Base-by-base conservation (phyloP, 2,888 invertebrate genomes). In the Epinotia demarniana region DNA sequence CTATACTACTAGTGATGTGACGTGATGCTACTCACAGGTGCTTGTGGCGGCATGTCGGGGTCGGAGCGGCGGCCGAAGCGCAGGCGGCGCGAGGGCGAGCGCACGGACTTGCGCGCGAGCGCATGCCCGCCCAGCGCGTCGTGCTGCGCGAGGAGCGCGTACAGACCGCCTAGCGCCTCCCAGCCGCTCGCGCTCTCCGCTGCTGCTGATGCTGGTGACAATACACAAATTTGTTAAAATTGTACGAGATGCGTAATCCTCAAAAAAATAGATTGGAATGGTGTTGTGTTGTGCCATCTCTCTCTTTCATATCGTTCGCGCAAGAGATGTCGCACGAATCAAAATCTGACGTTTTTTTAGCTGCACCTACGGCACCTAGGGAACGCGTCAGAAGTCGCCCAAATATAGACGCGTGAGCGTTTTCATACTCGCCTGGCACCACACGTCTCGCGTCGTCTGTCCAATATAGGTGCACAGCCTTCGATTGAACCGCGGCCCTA, bases 11-110 rank as follows among this genome's bases (percentile, higher is more conserved):
- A 8, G 5, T 43, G 9, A 43, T n/a, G 23, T 27, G 9, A n/a
- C 2, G 13, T 18, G 13, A 49, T 69, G 11, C 33, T 43, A 86
- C 89, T 88, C 79, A 94, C 93, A 46, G 94, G 93, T 27, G 93
- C 87, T 79, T 93, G 92, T 27, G 95, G 94, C 27, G 95, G 91
- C 91, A 95, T 93, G 77, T 95, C 95, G 16, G 96, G 96, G 89
- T 97, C 97, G 46, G 96, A 96, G 78, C 97, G 95, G 81, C 96
- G 95, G 58, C 97, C 97, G 84, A 97, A 97, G 78, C 97, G 95
- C 75, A 97, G 95, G 23, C 97, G 95, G 58, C 97, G 92, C 1
- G 97, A 97, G 0, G 97, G 97, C 18, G 97, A 96, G 78, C 97
- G 95, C 83, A 96, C 96, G 5, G 97, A 96, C 89, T 97, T 97